Evolutionary conservation across 2,888 invertebrate genomes (phyloP).

Genomic region (Tipula vernalis): DNA sequence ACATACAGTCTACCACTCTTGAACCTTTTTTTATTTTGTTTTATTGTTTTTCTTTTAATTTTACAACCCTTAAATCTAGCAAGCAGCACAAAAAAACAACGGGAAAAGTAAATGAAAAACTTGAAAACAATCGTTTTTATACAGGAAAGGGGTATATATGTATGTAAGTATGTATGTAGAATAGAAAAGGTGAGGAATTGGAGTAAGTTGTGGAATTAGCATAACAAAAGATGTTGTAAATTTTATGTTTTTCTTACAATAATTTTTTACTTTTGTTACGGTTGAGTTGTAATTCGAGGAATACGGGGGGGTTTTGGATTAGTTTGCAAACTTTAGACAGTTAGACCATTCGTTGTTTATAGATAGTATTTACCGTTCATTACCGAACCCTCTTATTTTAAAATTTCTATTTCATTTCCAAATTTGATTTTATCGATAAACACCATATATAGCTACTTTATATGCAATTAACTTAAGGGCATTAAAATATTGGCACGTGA

Average conservation of each 20-base stretch:
- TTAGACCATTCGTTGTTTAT: background rate
- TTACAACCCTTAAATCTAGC: background rate
- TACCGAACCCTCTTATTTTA: background rate
- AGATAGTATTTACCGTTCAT: background rate
- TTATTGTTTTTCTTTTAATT: conserved; percentile 4
- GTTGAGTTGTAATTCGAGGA: background rate
- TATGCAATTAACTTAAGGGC: background rate
- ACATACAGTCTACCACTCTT: background rate
- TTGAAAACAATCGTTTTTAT: background rate
- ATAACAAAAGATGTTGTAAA: background rate
- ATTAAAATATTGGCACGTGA: background rate
- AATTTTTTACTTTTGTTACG: background rate
- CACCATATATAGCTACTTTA: background rate
- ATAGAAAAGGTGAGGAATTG: background rate
- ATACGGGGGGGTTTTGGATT: too few relatives aligned
- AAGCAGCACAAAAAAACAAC: background rate
- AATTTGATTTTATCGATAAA: background rate
- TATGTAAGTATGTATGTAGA: background rate
- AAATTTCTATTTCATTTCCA: background rate
- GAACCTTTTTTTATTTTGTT: background rate
- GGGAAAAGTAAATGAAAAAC: background rate
- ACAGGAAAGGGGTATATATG: background rate
- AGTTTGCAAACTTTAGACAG: background rate
- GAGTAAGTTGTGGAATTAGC: background rate
- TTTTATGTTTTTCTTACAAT: background rate